phyloP scores from a whole-genome alignment of 2,888 invertebrate species.

The Dolichomitus sp. region DNA sequence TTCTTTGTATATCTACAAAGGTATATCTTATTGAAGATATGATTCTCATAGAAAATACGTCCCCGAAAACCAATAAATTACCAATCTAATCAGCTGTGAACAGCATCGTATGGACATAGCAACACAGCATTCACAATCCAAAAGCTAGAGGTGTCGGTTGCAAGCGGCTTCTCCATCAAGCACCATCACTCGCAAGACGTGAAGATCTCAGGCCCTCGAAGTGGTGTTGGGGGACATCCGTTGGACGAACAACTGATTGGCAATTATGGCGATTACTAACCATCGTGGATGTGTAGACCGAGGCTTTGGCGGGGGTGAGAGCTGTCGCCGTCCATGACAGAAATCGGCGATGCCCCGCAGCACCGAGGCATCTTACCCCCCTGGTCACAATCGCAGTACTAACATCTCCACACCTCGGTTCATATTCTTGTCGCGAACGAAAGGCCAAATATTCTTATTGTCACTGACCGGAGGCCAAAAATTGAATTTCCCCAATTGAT shows the following conservation, averaged over 20 bases:
- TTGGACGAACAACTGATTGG: constrained; percentile 65
- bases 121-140: not conserved
- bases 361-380: constrained; percentile 80
- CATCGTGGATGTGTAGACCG: constrained; percentile 80
- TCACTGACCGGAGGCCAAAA: not conserved
- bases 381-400: constrained; percentile 32
- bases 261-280: constrained; percentile 78
- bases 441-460: not conserved
- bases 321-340: constrained; percentile 77
- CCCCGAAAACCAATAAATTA: not conserved
- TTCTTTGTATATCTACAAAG: not conserved
- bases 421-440: not conserved
- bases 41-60: not conserved
- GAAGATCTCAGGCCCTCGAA: not conserved
- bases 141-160: not conserved
- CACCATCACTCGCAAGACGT: not conserved
- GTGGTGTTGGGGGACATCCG: not conserved
- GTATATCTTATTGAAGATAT: not conserved
- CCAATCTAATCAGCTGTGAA: not conserved
- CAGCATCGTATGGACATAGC: not conserved
- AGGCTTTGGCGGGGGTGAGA: constrained; percentile 75
- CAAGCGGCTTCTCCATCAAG: not conserved
- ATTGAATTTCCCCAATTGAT: not conserved
- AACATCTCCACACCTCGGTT: not conserved
- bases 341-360: constrained; percentile 81